Percentiles rank a stretch among this genome's conserved stretches.
phyloP scores from a whole-genome alignment of 2,113 vertebrate species.

The Oreotragus oreotragus region DNA sequence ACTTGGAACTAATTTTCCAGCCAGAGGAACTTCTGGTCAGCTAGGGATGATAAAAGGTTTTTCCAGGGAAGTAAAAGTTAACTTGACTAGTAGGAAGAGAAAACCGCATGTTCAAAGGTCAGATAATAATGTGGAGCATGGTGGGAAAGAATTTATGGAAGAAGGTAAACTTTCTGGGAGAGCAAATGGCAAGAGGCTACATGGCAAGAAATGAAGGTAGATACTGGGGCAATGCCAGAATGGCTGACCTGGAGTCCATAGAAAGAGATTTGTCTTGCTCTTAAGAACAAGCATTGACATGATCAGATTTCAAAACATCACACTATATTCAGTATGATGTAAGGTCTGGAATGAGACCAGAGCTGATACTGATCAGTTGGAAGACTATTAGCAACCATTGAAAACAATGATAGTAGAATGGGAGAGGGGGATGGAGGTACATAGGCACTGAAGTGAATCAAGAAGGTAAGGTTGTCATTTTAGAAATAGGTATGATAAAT shows the following conservation, averaged over 20 bases:
- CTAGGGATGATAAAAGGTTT: neutral
- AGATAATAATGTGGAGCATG: neutral
- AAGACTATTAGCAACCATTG: neutral
- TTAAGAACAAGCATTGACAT: neutral
- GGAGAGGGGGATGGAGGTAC: fast-evolving
- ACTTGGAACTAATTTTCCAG: neutral
- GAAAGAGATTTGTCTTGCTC: neutral
- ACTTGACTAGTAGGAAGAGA: neutral
- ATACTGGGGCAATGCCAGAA: neutral
- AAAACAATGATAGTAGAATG: neutral
- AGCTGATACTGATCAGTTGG: neutral
- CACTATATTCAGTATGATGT: neutral
- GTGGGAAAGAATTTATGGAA: neutral
- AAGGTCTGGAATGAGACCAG: neutral
- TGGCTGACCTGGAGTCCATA: neutral
- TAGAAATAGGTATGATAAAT: neutral
- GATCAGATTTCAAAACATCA: neutral
- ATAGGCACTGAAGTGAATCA: neutral
- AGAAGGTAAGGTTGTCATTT: neutral
- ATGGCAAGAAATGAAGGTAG: too few relatives aligned
- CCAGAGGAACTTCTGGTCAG: neutral
- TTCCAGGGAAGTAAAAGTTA: neutral
- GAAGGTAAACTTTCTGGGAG: neutral
- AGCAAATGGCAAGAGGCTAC: neutral
- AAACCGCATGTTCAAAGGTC: neutral